Evolutionary conservation across 2,797 vertebrate genomes (phyloP).

Genomic region (Garrulus glandarius): DNA sequence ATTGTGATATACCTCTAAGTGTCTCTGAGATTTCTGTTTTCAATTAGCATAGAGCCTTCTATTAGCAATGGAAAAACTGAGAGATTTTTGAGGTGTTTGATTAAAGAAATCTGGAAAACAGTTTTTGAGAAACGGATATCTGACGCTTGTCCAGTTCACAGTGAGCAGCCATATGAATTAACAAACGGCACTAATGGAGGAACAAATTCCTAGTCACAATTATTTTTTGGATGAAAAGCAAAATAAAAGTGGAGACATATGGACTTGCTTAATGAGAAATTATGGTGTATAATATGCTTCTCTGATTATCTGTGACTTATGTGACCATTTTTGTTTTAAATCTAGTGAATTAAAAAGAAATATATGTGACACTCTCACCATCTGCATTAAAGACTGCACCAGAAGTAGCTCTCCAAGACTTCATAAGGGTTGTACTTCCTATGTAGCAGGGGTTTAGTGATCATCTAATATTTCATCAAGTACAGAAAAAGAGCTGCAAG

Average conservation of each 20-base stretch:
- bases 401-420: background rate
- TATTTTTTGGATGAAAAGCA: slow-evolving; percentile 44
- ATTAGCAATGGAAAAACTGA: background rate
- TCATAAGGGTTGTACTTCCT: background rate
- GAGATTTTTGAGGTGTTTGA: background rate
- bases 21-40: background rate
- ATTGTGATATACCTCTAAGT: background rate
- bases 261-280: slow-evolving; percentile 49
- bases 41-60: background rate
- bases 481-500: background rate
- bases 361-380: background rate
- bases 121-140: background rate
- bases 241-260: slow-evolving; percentile 29
- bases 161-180: slow-evolving; percentile 24
- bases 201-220: slow-evolving; percentile 37
- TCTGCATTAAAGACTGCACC: background rate
- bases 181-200: slow-evolving; percentile 23
- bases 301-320: slow-evolving; percentile 12
- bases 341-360: background rate
- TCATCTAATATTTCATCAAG: background rate
- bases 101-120: background rate
- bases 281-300: background rate
- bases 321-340: background rate
- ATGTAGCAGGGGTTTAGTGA: background rate
- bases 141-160: slow-evolving; percentile 36